These are phyloP conservation scores for Zeuzera pyrina DNA, from an alignment of 2,888 invertebrate species.

Conservation along the genomic window DNA sequence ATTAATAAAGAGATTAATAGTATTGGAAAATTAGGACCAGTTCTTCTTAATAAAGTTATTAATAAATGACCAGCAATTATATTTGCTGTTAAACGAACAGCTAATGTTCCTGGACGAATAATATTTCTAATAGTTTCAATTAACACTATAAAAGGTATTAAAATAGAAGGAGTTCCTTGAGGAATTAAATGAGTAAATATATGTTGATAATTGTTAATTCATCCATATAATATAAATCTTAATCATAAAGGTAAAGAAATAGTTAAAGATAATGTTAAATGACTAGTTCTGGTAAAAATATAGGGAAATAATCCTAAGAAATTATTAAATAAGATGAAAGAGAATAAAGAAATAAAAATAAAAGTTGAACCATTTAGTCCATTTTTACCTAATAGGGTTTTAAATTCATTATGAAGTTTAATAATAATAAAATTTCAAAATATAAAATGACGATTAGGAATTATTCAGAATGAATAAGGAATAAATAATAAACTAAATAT, in stretches of 20 bases:
- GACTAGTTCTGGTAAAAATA: conserved; percentile 80
- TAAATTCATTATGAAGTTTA: conserved; percentile 72
- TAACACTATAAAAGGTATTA: conserved; percentile 61
- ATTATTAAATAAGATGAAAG: conserved; percentile 77
- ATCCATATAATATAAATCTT: conserved; percentile 76
- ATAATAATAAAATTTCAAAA: conserved; percentile 60
- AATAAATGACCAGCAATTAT: conserved; percentile 83
- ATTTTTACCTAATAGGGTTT: conserved; percentile 59
- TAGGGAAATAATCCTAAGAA: conserved; percentile 80
- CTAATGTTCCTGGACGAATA: conserved; percentile 79
- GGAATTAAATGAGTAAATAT: neutral
- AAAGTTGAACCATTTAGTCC: conserved; percentile 60
- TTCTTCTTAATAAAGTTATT: conserved; percentile 72
- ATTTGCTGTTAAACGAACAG: conserved; percentile 81
- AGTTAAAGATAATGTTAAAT: conserved; percentile 72
- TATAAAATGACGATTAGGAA: conserved; percentile 63
- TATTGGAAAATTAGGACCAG: conserved; percentile 26
- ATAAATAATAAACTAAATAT: conserved; percentile 64
- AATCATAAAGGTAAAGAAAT: conserved; percentile 77
- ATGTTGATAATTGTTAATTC: conserved; percentile 71
- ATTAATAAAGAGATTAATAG: conserved; percentile 45
- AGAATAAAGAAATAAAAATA: conserved; percentile 73
- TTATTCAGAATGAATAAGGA: conserved; percentile 67
- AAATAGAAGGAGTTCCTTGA: neutral
- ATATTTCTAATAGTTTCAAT: conserved; percentile 83